Base-by-base conservation (phyloP, 2,888 invertebrate genomes). In the Drosophila anomelani region DNA sequence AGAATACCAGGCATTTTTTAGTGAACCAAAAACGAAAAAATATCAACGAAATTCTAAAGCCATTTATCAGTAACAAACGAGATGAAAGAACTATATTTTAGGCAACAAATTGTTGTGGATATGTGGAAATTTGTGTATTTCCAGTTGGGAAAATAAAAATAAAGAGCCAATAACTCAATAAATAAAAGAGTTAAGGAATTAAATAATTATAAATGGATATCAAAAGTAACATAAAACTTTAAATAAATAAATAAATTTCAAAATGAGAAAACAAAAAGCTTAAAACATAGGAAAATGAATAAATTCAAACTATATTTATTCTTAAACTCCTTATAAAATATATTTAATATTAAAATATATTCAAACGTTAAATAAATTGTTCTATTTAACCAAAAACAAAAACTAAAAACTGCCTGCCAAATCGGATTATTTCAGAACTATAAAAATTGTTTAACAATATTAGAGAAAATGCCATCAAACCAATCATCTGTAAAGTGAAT, bases 401-500 rank as follows among this genome's bases (percentile, higher is more conserved):
- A 15, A 9, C 8, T 32, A 60, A 29, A 41, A 58, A 36, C 32
- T 43, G 10, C 4, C 36, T 23, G 38, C 47, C 54, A 62, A 32
- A 26, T 20, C 32, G 6, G 54, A 46, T 56, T 26, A 69, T 29
- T 36, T 29, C 46, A 34, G 38, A 69, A 23, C 55, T 8, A 44
- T 49, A 34, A 23, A 71, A 44, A 73, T 57, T 39, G 36, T 56
- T 61, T 9, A 70, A 72, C 41, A 63, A 72, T 46, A 53, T 44
- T 34, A 34, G n/a, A 39, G 49, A 73, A 73, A 81, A 81, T 81
- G 67, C 54, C 70, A 57, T 26, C 41, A 66, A 78, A 43, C 43
- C 79, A 81, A 75, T 87, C 82, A 82, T 61, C 80, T 84, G 80
- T 76, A 73, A 79, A 87, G 61, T 72, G 63, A 41, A 64, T 55